These are phyloP conservation scores for Euphonia xanthogaster DNA, from an alignment of 2,797 vertebrate species.

Conservation along the genomic window DNA sequence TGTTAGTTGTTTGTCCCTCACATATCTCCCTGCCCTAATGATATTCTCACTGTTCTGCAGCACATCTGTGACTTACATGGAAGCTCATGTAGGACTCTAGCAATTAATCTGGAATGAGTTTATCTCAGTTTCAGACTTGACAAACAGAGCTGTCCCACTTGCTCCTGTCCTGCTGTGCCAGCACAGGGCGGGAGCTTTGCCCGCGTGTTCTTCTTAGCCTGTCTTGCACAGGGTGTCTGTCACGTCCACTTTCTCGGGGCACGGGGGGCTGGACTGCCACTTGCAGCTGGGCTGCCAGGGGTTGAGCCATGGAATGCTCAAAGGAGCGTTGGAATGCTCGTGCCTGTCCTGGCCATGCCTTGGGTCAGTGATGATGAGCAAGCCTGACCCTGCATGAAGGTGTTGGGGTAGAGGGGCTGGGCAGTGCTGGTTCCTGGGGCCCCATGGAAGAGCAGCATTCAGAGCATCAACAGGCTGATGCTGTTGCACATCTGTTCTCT, in stretches of 20 bases:
- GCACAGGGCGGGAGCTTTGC: background rate
- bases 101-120: background rate
- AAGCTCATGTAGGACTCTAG: background rate
- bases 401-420: background rate
- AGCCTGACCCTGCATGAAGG: background rate
- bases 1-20: background rate
- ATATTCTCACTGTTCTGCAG: background rate
- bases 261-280: background rate
- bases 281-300: background rate
- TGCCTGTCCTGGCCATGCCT: background rate
- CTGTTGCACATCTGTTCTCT: background rate
- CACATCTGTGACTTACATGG: background rate
- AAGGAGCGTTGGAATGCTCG: rapidly evolving
- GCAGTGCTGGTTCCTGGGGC: background rate
- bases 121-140: background rate
- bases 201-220: rapidly evolving
- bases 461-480: background rate
- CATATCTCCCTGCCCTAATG: background rate
- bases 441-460: background rate
- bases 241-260: rapidly evolving
- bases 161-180: background rate
- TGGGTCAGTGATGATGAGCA: background rate
- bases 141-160: background rate
- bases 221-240: background rate
- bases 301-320: background rate